These are phyloP conservation scores for Thalpophila matura DNA, from an alignment of 2,888 invertebrate species.

Conservation along the genomic window DNA sequence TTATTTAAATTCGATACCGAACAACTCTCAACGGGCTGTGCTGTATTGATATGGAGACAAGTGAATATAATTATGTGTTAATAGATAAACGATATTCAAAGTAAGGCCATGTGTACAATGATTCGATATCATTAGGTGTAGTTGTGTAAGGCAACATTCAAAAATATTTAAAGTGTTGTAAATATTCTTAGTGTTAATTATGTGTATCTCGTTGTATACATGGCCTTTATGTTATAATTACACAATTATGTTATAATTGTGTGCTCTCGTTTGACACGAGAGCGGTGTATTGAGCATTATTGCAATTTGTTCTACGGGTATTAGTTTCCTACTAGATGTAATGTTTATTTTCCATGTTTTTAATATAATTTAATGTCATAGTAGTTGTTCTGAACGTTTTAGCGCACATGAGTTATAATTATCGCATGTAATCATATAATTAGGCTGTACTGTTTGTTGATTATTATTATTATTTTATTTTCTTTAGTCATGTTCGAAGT, in stretches of 20 bases:
- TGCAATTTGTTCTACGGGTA: slow-evolving; percentile 91
- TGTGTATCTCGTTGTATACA: slow-evolving; percentile 77
- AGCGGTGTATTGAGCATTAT: slow-evolving; percentile 68
- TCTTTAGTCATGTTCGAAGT: slow-evolving; percentile 79
- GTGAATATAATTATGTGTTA: slow-evolving; percentile 68
- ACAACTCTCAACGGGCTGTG: slow-evolving; percentile 61
- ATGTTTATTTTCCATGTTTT: slow-evolving; percentile 85
- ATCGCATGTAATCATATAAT: slow-evolving; percentile 76
- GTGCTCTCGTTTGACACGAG: slow-evolving; percentile 55
- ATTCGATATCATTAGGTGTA: slow-evolving; percentile 68
- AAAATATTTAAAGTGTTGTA: slow-evolving; percentile 78
- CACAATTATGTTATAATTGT: slow-evolving; percentile 59
- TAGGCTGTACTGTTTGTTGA: slow-evolving; percentile 86
- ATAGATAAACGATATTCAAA: slow-evolving; percentile 59
- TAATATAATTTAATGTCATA: slow-evolving; percentile 74
- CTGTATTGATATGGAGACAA: slow-evolving; percentile 58
- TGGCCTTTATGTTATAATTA: slow-evolving; percentile 63
- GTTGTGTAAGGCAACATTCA: slow-evolving; percentile 72
- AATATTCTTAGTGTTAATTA: slow-evolving; percentile 88
- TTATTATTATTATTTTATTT: slow-evolving; percentile 90
- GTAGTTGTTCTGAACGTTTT: slow-evolving; percentile 79
- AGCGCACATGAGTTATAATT: slow-evolving; percentile 82
- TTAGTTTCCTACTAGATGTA: slow-evolving; percentile 91
- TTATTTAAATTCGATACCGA: slow-evolving; percentile 62
- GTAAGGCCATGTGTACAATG: slow-evolving; percentile 71